A percentile compares a stretch with the other conserved stretches of the same genome.
Conservation (phyloP, 2,113 vertebrate species). For the Nothocercus julius region DNA sequence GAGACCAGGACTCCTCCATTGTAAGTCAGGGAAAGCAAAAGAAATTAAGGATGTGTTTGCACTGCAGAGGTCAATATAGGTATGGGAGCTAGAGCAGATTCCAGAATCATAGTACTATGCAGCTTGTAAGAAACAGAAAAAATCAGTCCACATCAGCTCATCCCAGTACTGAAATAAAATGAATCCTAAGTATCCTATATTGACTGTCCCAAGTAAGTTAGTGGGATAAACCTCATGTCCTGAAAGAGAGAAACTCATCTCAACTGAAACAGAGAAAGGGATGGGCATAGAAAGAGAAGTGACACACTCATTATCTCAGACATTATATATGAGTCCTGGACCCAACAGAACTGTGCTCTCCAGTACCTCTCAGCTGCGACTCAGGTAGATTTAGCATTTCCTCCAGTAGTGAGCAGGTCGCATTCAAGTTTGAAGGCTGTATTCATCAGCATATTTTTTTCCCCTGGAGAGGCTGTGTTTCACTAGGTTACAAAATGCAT, state of each 20-base stretch:
- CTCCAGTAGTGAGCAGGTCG: neutral
- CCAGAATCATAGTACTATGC: neutral
- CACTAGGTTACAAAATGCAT: neutral
- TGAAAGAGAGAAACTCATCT: neutral
- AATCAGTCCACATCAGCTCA: neutral
- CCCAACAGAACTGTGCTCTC: neutral
- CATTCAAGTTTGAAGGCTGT: neutral
- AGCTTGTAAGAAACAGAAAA: neutral
- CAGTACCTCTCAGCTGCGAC: rapidly evolving
- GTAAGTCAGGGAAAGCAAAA: neutral
- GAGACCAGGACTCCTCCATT: neutral
- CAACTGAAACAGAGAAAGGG: neutral
- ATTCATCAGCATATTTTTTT: too few species aligned
- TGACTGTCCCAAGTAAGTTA: neutral
- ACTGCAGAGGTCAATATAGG: neutral
- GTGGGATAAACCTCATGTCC: neutral
- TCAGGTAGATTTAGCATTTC: neutral
- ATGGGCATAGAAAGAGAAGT: neutral
- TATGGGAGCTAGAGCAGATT: neutral
- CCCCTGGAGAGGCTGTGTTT: neutral
- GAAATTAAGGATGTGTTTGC: neutral
- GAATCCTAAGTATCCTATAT: neutral
- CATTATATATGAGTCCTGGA: neutral
- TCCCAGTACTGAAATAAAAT: neutral
- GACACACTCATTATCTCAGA: neutral